Evolutionary conservation across 2,888 invertebrate genomes (phyloP).

Genomic region (Leptinotarsa juncta): DNA sequence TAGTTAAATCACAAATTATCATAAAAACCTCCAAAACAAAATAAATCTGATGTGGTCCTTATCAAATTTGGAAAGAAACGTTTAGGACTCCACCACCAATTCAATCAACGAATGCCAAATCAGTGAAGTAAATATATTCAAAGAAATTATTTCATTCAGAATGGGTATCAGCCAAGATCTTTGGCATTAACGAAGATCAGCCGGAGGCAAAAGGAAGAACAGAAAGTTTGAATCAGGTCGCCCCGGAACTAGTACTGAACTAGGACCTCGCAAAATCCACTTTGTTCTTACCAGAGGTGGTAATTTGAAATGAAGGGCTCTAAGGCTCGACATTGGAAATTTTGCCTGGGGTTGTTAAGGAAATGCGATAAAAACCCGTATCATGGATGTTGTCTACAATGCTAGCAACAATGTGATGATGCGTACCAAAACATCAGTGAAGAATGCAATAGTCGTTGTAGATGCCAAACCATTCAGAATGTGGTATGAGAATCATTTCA

Average conservation of each 20-base stretch:
- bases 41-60: no score
- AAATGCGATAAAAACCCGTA: slow-evolving; percentile 94
- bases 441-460: slow-evolving; percentile 96
- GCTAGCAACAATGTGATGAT: slow-evolving; percentile 99
- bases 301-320: slow-evolving; percentile 94
- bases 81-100: no score
- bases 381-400: slow-evolving; percentile 99
- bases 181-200: slow-evolving; percentile 99
- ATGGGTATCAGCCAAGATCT: slow-evolving; percentile 99
- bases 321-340: slow-evolving; percentile 96
- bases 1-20: no score
- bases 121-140: no score
- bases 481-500: slow-evolving; percentile 99
- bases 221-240: slow-evolving; percentile 74
- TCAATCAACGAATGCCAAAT: no score
- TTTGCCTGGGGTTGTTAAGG: slow-evolving; percentile 99
- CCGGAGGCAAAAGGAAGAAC: slow-evolving; percentile 99
- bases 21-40: no score
- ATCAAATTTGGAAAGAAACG: no score
- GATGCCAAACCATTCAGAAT: slow-evolving; percentile 99
- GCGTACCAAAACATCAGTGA: slow-evolving; percentile 98
- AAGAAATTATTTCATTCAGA: slow-evolving; percentile 67
- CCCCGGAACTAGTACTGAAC: slow-evolving; percentile 98
- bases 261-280: slow-evolving; percentile 93
- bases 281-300: slow-evolving; percentile 96